Conservation (phyloP, 2,888 invertebrate genomes). For the Cheiracanthium punctorium region DNA sequence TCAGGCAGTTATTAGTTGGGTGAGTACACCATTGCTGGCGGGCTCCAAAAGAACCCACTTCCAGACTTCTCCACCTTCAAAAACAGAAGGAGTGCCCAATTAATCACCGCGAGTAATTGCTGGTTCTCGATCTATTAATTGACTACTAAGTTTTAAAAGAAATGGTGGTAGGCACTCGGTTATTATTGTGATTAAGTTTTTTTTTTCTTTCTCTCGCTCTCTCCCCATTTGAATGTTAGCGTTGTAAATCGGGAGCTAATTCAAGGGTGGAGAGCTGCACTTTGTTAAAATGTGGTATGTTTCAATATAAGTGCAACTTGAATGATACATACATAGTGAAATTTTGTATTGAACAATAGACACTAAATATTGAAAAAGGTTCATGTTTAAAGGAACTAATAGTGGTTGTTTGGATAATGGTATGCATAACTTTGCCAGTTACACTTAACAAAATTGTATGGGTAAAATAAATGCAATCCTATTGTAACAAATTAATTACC, state of each 20-base stretch:
- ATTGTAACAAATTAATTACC: no score
- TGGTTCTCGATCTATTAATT: conserved; percentile 19
- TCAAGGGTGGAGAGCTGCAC: background rate
- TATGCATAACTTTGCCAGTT: no score
- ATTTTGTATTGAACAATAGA: no score
- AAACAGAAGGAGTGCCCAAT: conserved; percentile 12
- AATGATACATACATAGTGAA: background rate
- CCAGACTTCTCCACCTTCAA: background rate
- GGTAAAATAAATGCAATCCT: no score
- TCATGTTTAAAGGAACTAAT: no score
- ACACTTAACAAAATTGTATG: no score
- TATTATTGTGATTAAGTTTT: conserved; percentile 43
- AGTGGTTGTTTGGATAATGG: no score
- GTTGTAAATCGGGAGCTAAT: conserved; percentile 50
- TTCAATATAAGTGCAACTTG: background rate
- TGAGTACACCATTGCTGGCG: background rate
- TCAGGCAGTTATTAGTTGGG: background rate
- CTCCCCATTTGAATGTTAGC: conserved; percentile 42
- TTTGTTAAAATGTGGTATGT: background rate
- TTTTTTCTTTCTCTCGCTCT: no score
- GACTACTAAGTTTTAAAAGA: conserved; percentile 27
- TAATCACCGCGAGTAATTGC: conserved; percentile 41
- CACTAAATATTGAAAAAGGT: no score
- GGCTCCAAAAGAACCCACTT: background rate
- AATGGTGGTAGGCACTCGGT: conserved; percentile 27